These are phyloP conservation scores for Neuroterus valhalla DNA, from an alignment of 1,140 invertebrate genomes.

Conservation along the genomic window DNA sequence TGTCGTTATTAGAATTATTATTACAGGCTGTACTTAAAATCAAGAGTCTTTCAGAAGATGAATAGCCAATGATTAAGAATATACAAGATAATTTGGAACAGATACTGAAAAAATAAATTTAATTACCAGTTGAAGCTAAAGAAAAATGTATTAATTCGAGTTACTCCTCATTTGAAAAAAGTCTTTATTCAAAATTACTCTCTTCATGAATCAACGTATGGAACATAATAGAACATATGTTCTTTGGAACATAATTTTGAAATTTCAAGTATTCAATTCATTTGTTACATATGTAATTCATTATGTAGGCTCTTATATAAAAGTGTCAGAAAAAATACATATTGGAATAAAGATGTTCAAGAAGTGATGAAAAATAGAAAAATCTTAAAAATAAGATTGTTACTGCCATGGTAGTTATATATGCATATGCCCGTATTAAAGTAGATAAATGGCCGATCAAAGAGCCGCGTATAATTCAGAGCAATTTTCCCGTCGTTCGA, in stretches of 20 bases:
- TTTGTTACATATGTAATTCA: too few relatives aligned
- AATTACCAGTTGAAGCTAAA: constrained; percentile 62
- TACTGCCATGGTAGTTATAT: constrained; percentile 48
- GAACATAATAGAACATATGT: too few relatives aligned
- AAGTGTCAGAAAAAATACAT: constrained; percentile 38
- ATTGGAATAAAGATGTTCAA: constrained; percentile 26
- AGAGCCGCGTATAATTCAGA: constrained; percentile 47
- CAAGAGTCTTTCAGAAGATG: constrained; percentile 74
- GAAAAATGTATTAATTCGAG: constrained; percentile 41
- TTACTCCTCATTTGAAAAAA: too few relatives aligned
- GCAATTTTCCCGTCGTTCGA: constrained; percentile 57
- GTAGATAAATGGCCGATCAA: constrained; percentile 51
- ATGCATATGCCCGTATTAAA: constrained; percentile 42
- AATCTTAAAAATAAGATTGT: constrained; percentile 37
- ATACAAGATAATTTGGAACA: constrained; percentile 66
- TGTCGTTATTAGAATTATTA: constrained; percentile 72
- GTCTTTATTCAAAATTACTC: too few relatives aligned
- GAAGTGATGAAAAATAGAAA: constrained; percentile 36
- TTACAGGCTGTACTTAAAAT: constrained; percentile 73
- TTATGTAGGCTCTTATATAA: too few relatives aligned
- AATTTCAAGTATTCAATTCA: too few relatives aligned
- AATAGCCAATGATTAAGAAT: constrained; percentile 73
- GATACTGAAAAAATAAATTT: constrained; percentile 65
- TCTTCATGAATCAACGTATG: too few relatives aligned
- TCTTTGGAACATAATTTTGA: too few relatives aligned